Base-by-base conservation (phyloP, 2,113 vertebrate genomes). In the Paraplagusia blochii region DNA sequence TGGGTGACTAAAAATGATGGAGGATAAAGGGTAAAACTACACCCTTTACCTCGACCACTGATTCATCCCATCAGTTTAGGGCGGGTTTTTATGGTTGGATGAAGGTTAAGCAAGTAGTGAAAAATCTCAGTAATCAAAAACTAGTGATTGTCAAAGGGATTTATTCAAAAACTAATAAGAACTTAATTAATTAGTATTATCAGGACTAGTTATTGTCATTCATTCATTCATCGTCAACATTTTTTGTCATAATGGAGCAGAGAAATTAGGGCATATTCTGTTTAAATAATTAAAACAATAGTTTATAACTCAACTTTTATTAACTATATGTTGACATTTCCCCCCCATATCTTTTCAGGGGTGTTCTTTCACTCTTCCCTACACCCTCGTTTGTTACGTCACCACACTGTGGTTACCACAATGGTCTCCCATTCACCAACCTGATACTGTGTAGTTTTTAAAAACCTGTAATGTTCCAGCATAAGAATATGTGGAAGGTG, bases 131-230 rank as follows among this genome's bases (percentile, higher is more conserved):
- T 40, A 3, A 18, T 68, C 18, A 46, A 14, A 49, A 16, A 67
- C n/a, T 54, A 47, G 4, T 50, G 57, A 72, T 76, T 76, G 69
- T 64, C 59, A 33, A 35, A 2, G 55, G 42, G 44, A 9, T 18
- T 60, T 1, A 7, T 22, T 44, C 3, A 54, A 10, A 15, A 11
- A 57, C 44, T 10, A 46, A 18, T 13, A 45, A 18, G 0, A 14
- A 7, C 44, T 54, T 11, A 19, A 19, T 1, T 38, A 53, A 0
- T 29, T 29, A 6, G 22, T 2, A 29, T 29, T 6, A 4, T 29
- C 22, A 29, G n/a, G n/a, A 29, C 22, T 4, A 29, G 22, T 6
- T 29, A 29, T 6, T 29, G 22, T 29, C 22, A 29, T 29, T 6
- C 22, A 29, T 6, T 4, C 22, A 29, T 29, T 29, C 2, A 29